Evolutionary conservation across 2,797 vertebrate species (phyloP).

Genomic region (Pipistrellus pipistrellus): DNA sequence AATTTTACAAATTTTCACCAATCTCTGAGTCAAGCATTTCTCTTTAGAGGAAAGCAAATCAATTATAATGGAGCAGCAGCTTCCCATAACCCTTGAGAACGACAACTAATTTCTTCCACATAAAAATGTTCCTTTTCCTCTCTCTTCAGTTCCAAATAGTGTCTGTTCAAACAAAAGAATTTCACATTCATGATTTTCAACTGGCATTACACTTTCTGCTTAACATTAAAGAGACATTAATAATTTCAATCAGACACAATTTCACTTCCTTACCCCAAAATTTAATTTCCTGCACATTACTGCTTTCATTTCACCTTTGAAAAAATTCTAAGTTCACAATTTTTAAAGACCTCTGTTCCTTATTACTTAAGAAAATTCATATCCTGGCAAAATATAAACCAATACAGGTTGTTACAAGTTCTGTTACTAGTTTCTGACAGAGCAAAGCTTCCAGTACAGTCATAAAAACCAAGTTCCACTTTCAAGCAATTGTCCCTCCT

Average conservation of each 20-base stretch:
- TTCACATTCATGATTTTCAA: constrained; percentile 81
- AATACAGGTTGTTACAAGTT: constrained; percentile 66
- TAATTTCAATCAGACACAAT: constrained; percentile 77
- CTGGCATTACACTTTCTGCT: constrained; percentile 77
- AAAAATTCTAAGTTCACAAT: constrained; percentile 71
- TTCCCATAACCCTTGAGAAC: neutral
- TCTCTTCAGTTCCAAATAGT: constrained; percentile 70
- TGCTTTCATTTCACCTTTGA: constrained; percentile 79
- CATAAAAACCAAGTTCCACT: constrained; percentile 53
- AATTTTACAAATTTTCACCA: constrained; percentile 49
- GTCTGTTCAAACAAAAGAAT: constrained; percentile 76
- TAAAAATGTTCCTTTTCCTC: constrained; percentile 36
- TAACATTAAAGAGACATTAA: constrained; percentile 84
- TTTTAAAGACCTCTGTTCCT: constrained; percentile 72
- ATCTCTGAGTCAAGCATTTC: constrained; percentile 60
- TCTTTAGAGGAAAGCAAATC: constrained; percentile 64
- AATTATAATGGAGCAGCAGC: neutral
- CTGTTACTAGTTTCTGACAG: neutral
- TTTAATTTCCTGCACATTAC: constrained; percentile 84
- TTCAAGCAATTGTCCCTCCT: neutral
- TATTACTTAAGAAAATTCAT: constrained; percentile 71
- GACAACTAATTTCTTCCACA: neutral
- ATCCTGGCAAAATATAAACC: neutral
- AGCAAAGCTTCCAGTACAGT: neutral
- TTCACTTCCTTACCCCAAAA: constrained; percentile 81